Conservation (phyloP, 2,888 invertebrate species). For the Conchocele bisecta region DNA sequence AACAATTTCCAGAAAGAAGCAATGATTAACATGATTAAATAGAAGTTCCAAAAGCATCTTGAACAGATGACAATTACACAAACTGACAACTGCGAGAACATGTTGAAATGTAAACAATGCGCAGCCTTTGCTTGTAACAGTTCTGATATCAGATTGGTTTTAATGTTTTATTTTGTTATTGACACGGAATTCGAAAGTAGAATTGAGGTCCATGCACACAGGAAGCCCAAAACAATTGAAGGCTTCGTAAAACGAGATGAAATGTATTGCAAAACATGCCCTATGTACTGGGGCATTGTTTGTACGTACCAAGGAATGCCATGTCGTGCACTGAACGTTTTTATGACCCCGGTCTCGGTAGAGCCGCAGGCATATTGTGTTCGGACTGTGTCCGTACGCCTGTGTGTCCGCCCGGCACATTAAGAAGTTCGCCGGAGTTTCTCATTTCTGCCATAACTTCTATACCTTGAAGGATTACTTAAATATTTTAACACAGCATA, state of each 20-base stretch:
- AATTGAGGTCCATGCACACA: constrained; percentile 33
- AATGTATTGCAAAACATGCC: constrained; percentile 50
- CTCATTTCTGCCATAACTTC: too few species aligned
- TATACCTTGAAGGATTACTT: too few species aligned
- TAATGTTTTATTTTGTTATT: constrained; percentile 27
- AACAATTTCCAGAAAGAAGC: constrained; percentile 25
- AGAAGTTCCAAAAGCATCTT: constrained; percentile 17
- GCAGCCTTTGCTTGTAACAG: constrained; percentile 17
- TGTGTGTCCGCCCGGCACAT: too few species aligned
- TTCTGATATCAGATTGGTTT: constrained; percentile 28
- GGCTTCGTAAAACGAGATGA: constrained; percentile 39
- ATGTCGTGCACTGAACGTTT: constrained; percentile 32
- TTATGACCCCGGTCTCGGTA: too few species aligned
- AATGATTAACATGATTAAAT: constrained; percentile 7
- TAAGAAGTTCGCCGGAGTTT: too few species aligned
- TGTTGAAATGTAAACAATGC: constrained; percentile 39
- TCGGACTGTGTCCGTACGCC: too few species aligned
- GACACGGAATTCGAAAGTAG: constrained; percentile 30
- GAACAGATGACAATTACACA: constrained; percentile 17
- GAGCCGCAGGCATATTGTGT: too few species aligned
- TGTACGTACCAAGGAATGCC: constrained; percentile 21
- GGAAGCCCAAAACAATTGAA: constrained; percentile 40
- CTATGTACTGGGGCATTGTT: constrained; percentile 48
- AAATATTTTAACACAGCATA: too few species aligned
- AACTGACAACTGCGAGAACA: constrained; percentile 22